Base-by-base conservation (phyloP, 1,140 invertebrate genomes). In the Eumeta japonica region DNA sequence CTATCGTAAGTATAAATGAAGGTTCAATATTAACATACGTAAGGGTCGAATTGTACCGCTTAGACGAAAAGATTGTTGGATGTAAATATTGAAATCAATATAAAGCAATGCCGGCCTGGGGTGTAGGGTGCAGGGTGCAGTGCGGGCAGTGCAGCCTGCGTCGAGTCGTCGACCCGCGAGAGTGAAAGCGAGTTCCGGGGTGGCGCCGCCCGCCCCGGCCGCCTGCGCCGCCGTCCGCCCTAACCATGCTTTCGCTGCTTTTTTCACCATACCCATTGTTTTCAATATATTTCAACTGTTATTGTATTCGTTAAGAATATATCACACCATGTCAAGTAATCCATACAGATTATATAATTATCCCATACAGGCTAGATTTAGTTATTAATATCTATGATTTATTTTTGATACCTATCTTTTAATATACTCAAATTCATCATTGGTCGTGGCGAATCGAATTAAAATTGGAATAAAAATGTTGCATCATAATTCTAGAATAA, bases 171-270 rank as follows among this genome's bases (percentile, higher is more conserved):
- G 65, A 73, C 68, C 68, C 53, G 59, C 54, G 68, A 73, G 64
- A 73, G 68, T 73, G 68, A 73, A 73, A 73, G 68, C 65, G 52
- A 55, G 59, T 73, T 70, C 68, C 65, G 65, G 65, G 65, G 60
- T 52, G 64, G 58, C 54, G n/a, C 42, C 37, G 36, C 33, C 33
- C 44, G 45, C 48, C 43, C 32, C 52, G n/a, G 43, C 37, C 34
- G 35, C 33, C 44, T 44, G 46, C 43, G 33, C 52, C 53, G 58
- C 62, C 62, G 60, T 62, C 61, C 66, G 58, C 62, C 64, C 64
- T 57, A 49, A 48, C 49, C 53, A 49, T 59, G 60, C 67, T 72
- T 70, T 72, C 67, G 67, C 67, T 68, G 55, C 60, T 55, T 48
- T 55, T 64, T 57, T 58, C 62, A 68, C 61, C 55, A 54, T 55